These are phyloP conservation scores for Sturmia bella DNA, from an alignment of 2,888 invertebrate species.

Conservation along the genomic window DNA sequence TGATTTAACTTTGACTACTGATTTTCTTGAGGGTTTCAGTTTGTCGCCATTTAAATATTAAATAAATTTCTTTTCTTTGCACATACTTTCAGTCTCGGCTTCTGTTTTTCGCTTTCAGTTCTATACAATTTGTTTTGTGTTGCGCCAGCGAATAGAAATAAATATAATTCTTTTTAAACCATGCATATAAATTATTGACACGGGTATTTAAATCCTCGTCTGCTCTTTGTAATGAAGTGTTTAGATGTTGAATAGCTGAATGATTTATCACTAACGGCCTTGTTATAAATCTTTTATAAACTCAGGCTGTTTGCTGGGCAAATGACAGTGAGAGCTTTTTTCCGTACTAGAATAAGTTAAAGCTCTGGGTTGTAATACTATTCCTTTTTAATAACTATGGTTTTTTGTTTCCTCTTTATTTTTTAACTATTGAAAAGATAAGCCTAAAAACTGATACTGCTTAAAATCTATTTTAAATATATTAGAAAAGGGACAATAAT, in stretches of 20 bases:
- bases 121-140: background rate
- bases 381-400: background rate
- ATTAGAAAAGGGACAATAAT: no score
- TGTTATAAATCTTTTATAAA: slow-evolving; percentile 24
- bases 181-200: slow-evolving; percentile 31
- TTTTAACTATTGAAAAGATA: no score
- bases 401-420: background rate
- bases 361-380: no score
- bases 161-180: background rate
- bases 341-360: no score
- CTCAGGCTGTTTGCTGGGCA: background rate
- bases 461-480: no score
- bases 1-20: slow-evolving; percentile 62
- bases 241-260: slow-evolving; percentile 19
- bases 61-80: background rate
- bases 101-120: slow-evolving; percentile 37
- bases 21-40: slow-evolving; percentile 54
- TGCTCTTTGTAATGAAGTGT: background rate
- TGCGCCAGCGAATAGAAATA: background rate
- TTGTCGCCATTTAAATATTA: slow-evolving; percentile 60
- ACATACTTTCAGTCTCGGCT: slow-evolving; percentile 3
- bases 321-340: background rate
- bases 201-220: background rate
- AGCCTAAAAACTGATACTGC: no score
- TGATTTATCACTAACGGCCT: slow-evolving; percentile 26